Evolutionary conservation across 30 jellyfish, hydroid and myxozoan genomes (phyloP), one percentile per base, ranked within the genome.

Genomic region (Aurelia aurita): DNA sequence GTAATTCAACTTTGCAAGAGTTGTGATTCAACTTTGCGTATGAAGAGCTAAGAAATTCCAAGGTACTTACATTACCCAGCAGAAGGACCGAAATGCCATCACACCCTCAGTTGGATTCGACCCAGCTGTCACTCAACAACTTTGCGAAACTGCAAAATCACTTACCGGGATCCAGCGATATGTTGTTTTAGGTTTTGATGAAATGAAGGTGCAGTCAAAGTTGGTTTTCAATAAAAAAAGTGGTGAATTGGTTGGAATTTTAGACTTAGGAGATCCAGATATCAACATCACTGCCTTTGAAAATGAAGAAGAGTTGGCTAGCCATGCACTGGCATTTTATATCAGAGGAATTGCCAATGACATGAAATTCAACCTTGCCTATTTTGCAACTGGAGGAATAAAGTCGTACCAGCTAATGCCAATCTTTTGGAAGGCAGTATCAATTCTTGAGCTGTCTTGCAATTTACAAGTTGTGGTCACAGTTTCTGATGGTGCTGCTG

Each of bases 401-500:
- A 74, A 58, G 60, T 84, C 89, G 20, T 49, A 45, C 66, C 89
- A 84, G 74, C 80, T 84, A 78, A 74, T 84, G 94, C 82, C 94
- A 14, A 31, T 84, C 34, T 72, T 84, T 74, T 71, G 89, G 94
- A 67, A 84, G 27, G 94, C 94, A 13, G 89, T 84, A 11, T 58
- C 77, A 10, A 74, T 84, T 62, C 60, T 84, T 77, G 92, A 82
- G 53, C 22, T 21, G 69, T 39, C 90, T 6, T 86, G 95, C 80
- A 86, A 58, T 62, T 54, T 86, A 61, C 83, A 80, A 85, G 95
- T 86, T 13, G 47, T 86, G 25, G 95, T 72, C 18, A 27, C 85
- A 19, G 85, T 85, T 19, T 74, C 74, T 18, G 90, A 86, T 86
- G 95, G 90, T 16, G 90, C 95, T 39, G 61, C 95, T 54, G 60